phyloP scores from a whole-genome alignment of 2,113 vertebrate species.

The Epinephelus fuscoguttatus region DNA sequence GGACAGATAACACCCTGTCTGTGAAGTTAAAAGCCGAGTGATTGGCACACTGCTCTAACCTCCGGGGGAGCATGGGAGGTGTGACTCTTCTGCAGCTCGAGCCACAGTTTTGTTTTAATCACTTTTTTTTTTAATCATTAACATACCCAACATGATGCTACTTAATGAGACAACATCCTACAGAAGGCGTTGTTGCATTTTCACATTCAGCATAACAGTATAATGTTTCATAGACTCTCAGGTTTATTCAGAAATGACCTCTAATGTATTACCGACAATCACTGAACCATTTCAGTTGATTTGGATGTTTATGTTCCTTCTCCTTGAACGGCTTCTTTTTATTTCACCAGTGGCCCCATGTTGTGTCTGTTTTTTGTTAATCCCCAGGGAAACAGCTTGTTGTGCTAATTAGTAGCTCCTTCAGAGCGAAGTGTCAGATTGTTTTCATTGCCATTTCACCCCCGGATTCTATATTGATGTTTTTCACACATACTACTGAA shows the following conservation, averaged over 20 bases:
- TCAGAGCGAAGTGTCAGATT: neutral
- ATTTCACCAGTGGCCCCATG: neutral
- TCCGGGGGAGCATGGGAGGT: neutral
- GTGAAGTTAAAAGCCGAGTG: conserved; percentile 12
- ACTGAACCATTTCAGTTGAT: neutral
- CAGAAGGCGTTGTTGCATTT: neutral
- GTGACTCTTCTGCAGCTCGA: neutral
- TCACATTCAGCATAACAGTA: too few species aligned
- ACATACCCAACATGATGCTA: neutral
- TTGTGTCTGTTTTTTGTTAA: conserved; percentile 3
- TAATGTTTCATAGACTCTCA: neutral
- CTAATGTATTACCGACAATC: neutral
- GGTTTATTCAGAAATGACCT: neutral
- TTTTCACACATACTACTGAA: neutral
- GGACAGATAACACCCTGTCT: conserved; percentile 33
- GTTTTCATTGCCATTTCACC: conserved; percentile 13
- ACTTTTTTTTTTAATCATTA: neutral
- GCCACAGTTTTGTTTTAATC: neutral
- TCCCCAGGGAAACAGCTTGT: neutral
- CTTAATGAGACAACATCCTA: too few species aligned
- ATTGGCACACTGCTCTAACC: neutral
- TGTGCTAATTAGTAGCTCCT: conserved; percentile 30
- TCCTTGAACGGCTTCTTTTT: neutral
- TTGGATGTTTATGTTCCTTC: neutral
- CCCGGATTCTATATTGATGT: neutral